Evolutionary conservation across 2,888 invertebrate species (phyloP), one percentile per base, ranked within the genome.

Genomic region (Amiota mariae): DNA sequence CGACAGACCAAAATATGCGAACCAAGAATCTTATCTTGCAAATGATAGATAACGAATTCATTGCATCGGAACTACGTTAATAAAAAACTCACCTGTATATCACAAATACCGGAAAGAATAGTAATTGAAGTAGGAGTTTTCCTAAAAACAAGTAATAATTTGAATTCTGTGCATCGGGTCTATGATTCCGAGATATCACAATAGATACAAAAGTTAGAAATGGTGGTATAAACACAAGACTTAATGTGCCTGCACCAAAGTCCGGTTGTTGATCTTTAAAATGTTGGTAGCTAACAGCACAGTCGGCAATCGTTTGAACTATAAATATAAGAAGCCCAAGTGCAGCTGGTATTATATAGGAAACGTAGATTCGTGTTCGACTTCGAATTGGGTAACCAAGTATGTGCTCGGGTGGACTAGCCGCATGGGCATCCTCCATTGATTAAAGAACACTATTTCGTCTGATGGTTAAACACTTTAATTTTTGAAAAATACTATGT

Each of bases 1-100:
- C 95, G 63, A 94, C 91, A 81, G 94, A 93, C 93, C 95, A 94
- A 86, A 95, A 95, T 85, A 95, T 92, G 78, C 93, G 92, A 83
- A 93, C 92, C 67, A 93, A 92, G 82, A 93, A 94, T 88, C 95
- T 95, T 85, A 70, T 89, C 61, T 46, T 8, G 11, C 51, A 56
- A 49, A 15, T 9, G 18, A 64, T 59, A 15, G 56, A 64, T 13
- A 46, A 66, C 9, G n/a, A 68, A 49, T 72, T 3, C 1, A 70
- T 11, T 54, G 36, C 8, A 36, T 36, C 36, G 36, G 36, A 36
- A 36, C 6, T 36, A 6, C 36, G 36, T 36, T 70, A 24, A 70
- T 3, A 10, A 12, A 24, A 56, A 12, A 63, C 82, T 79, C 72
- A 88, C 88, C 88, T 93, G 89, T 93, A 93, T 82, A 93, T 91